phyloP scores from a whole-genome alignment of 1,140 invertebrate species.

The Heterodera carotae region DNA sequence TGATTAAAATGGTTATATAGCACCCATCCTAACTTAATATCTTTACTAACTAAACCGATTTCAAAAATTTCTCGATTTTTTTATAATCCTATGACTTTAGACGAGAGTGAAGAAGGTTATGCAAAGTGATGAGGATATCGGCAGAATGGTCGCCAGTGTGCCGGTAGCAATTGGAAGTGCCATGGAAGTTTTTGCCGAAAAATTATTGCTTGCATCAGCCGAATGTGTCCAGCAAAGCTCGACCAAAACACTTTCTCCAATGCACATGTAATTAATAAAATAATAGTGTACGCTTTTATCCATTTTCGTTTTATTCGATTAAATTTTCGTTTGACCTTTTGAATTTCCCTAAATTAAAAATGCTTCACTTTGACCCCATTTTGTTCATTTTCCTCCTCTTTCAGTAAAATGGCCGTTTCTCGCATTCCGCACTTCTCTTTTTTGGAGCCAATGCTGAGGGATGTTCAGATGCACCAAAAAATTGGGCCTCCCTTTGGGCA shows the following conservation, averaged over 20 bases:
- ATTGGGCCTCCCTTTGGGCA: neutral
- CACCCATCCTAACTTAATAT: too few species aligned
- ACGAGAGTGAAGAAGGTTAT: conserved; percentile 65
- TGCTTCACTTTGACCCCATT: too few species aligned
- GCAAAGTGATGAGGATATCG: conserved; percentile 65
- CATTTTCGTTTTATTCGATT: neutral
- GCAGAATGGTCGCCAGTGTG: conserved; percentile 64
- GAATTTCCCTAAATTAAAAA: neutral
- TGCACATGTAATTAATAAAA: conserved; percentile 64
- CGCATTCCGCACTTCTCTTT: conserved; percentile 53
- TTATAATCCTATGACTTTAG: conserved; percentile 39
- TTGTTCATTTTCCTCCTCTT: too few species aligned
- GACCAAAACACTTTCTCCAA: conserved; percentile 54
- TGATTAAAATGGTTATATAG: too few species aligned
- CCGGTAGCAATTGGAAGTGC: conserved; percentile 63
- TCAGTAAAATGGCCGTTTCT: conserved; percentile 49
- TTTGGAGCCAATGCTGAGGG: conserved; percentile 47
- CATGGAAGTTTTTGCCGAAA: conserved; percentile 65
- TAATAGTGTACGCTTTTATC: too few species aligned
- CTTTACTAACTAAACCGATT: too few species aligned
- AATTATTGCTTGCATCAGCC: conserved; percentile 51
- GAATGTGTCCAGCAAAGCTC: conserved; percentile 42
- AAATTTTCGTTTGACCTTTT: conserved; percentile 23
- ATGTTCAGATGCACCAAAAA: conserved; percentile 37
- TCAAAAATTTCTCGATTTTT: neutral